These are phyloP conservation scores for Bettongia penicillata DNA, from an alignment of 2,113 vertebrate species.

Conservation along the genomic window DNA sequence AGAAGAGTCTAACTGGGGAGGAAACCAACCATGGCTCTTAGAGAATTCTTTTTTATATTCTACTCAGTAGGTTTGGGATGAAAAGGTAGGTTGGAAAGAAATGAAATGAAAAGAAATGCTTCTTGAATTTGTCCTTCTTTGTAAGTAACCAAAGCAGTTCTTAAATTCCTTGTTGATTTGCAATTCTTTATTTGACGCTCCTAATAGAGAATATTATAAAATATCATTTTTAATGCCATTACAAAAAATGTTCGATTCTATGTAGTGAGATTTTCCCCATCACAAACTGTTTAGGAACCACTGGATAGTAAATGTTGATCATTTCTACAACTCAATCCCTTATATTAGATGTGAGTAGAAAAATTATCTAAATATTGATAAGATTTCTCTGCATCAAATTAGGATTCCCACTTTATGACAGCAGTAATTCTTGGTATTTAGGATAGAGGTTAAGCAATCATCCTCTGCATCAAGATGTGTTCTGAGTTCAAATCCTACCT, in stretches of 20 bases:
- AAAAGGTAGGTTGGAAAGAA: background rate
- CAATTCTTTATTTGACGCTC: background rate
- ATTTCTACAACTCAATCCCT: background rate
- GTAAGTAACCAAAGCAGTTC: background rate
- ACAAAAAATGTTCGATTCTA: background rate
- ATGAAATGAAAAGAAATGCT: background rate
- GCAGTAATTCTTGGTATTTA: background rate
- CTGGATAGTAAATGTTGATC: background rate
- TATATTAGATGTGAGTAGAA: background rate
- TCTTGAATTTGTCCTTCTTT: background rate
- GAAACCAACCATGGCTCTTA: background rate
- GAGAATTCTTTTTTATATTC: slow-evolving; percentile 25
- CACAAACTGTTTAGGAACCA: background rate
- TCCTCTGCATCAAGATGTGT: background rate
- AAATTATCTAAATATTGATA: background rate
- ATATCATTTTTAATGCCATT: background rate
- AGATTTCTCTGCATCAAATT: background rate
- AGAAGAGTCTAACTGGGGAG: background rate
- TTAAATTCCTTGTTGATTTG: background rate
- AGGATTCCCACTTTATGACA: background rate
- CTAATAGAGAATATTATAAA: background rate
- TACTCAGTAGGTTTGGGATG: background rate
- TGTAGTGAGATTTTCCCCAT: background rate
- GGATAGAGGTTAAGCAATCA: background rate
- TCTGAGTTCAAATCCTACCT: background rate